These are phyloP conservation scores for Diarsia dahlii DNA, from an alignment of 2,888 invertebrate species.

Conservation along the genomic window DNA sequence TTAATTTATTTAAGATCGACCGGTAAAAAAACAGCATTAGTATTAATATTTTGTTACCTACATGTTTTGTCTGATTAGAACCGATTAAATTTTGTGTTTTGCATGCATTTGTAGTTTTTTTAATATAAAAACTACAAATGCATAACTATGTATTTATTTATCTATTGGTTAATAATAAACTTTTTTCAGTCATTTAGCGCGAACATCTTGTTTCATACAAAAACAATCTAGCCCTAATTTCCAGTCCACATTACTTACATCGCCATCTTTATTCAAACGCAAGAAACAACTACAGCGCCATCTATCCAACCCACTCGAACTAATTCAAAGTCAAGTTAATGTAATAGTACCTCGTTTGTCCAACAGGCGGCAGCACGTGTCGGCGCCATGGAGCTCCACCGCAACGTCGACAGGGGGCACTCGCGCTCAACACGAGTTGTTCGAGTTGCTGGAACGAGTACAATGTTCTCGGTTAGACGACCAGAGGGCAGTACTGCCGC, in stretches of 20 bases:
- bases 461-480: conserved; percentile 99
- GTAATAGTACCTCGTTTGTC: conserved; percentile 68
- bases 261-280: conserved; percentile 68
- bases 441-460: conserved; percentile 98
- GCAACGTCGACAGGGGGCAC: conserved; percentile 86
- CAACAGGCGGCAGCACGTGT: conserved; percentile 93
- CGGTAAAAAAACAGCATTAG: background rate
- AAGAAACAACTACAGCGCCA: conserved; percentile 33
- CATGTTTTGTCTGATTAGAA: background rate
- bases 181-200: background rate
- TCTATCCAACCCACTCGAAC: conserved; percentile 21
- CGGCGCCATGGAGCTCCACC: conserved; percentile 90
- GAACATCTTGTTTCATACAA: background rate
- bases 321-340: background rate
- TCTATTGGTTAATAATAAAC: background rate
- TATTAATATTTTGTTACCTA: background rate
- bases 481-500: conserved; percentile 98
- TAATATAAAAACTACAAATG: background rate
- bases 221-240: background rate
- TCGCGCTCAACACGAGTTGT: conserved; percentile 94
- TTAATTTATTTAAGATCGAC: background rate
- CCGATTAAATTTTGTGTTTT: too few species aligned
- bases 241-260: background rate
- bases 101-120: too few species aligned
- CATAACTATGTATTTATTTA: background rate